Conservation (phyloP, 2,888 invertebrate species). For the Monopis laevigella region DNA sequence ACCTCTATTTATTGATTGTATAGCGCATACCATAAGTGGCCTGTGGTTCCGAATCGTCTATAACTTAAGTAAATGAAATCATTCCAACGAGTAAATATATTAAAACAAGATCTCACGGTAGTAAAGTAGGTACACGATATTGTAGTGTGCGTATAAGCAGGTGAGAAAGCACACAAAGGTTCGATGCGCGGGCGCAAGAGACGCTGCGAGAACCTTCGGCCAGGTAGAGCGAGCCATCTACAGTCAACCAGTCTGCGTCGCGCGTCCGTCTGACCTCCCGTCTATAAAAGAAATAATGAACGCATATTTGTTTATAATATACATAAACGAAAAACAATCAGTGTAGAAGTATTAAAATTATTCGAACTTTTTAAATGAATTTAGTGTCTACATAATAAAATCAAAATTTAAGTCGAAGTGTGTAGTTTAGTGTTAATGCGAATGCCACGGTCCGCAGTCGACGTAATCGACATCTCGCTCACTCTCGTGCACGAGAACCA, state of each 20-base stretch:
- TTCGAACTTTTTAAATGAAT: too few relatives aligned
- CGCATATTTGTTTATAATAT: background rate
- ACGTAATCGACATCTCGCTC: slow-evolving; percentile 58
- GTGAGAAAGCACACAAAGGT: slow-evolving; percentile 31
- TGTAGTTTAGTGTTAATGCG: slow-evolving; percentile 34
- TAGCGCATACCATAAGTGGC: too few relatives aligned
- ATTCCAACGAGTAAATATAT: too few relatives aligned
- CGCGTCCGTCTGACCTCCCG: slow-evolving; percentile 5
- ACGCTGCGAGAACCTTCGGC: slow-evolving; percentile 38
- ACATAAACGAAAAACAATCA: background rate
- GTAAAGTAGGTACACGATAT: background rate
- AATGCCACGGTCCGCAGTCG: slow-evolving; percentile 61
- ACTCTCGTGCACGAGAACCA: slow-evolving; percentile 58
- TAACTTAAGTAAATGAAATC: too few relatives aligned
- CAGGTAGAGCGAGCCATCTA: slow-evolving; percentile 36
- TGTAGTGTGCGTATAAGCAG: slow-evolving; percentile 26
- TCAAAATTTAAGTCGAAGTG: background rate
- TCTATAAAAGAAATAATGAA: background rate
- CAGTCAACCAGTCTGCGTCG: slow-evolving; percentile 12
- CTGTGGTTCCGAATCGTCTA: too few relatives aligned
- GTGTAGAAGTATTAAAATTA: too few relatives aligned
- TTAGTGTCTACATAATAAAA: background rate
- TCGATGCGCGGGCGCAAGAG: slow-evolving; percentile 33
- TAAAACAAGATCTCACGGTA: slow-evolving; percentile 8
- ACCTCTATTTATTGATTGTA: too few relatives aligned